Conservation (phyloP, 2,113 vertebrate genomes). For the Macquaria ambigua region DNA sequence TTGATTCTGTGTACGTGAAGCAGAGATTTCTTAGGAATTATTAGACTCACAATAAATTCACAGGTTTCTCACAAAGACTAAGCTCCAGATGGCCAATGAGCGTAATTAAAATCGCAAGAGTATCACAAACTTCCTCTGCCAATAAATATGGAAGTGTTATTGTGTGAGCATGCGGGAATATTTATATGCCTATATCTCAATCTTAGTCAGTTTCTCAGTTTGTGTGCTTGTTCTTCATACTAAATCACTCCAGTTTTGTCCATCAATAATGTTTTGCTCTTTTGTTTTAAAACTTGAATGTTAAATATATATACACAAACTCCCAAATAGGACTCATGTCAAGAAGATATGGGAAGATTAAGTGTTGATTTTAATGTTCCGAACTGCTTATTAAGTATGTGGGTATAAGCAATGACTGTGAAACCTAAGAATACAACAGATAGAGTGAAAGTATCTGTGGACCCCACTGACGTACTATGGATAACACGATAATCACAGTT, state of each 20-base stretch:
- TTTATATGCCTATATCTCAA: not conserved
- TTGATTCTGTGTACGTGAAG: not conserved
- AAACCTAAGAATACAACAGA: too few relatives aligned
- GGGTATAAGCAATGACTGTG: too few relatives aligned
- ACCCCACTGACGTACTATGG: too few relatives aligned
- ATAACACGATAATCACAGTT: too few relatives aligned
- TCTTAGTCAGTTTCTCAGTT: not conserved
- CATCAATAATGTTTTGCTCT: not conserved
- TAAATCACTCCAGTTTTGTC: too few relatives aligned
- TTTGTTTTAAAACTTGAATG: not conserved
- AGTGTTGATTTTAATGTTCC: too few relatives aligned
- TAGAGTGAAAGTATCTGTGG: too few relatives aligned
- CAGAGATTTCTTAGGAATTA: not conserved
- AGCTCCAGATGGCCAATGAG: conserved; percentile 18
- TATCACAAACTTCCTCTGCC: conserved; percentile 6
- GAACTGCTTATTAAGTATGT: too few relatives aligned
- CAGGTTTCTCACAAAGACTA: conserved; percentile 1
- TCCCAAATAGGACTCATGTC: too few relatives aligned
- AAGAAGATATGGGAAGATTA: too few relatives aligned
- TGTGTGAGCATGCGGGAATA: not conserved
- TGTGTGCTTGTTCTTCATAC: not conserved
- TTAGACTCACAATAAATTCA: not conserved
- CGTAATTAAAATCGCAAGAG: conserved; percentile 19
- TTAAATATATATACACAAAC: not conserved
- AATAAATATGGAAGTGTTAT: conserved; percentile 7